Conservation (phyloP, 2,797 vertebrate genomes). For the Delichon dasypus region DNA sequence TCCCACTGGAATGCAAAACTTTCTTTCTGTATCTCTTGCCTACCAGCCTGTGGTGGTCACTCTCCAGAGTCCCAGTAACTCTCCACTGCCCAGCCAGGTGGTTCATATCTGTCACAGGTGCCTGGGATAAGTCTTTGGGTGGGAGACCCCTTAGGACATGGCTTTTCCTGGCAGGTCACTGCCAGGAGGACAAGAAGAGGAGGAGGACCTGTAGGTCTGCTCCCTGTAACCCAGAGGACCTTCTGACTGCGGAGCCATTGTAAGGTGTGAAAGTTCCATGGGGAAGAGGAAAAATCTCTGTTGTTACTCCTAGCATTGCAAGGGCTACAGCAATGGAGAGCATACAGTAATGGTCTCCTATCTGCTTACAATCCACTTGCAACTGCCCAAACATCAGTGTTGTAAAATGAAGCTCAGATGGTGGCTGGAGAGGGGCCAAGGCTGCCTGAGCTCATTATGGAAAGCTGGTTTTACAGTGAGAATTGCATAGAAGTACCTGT, state of each 20-base stretch:
- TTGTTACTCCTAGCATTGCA: background rate
- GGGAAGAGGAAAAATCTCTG: background rate
- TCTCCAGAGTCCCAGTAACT: background rate
- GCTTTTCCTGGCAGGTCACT: background rate
- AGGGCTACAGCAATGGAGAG: background rate
- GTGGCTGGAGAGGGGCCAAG: background rate
- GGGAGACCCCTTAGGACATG: background rate
- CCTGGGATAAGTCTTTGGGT: background rate
- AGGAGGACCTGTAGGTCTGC: background rate
- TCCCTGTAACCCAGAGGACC: background rate
- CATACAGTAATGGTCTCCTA: background rate
- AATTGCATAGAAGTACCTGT: background rate
- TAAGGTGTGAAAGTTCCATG: background rate
- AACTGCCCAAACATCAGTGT: background rate
- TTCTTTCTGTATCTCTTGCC: background rate
- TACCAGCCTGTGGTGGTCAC: background rate
- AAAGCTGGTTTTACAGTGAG: background rate
- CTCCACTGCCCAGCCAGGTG: rapidly evolving
- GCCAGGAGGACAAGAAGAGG: background rate
- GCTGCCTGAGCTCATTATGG: background rate
- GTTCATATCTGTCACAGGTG: background rate
- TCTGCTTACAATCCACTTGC: background rate
- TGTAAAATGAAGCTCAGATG: slow-evolving; percentile 17
- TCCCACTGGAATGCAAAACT: background rate
- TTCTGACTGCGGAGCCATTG: background rate